Percentiles rank a stretch among this genome's conserved stretches.
Evolutionary conservation across 2,113 vertebrate genomes (phyloP).

Genomic region (Egretta garzetta): DNA sequence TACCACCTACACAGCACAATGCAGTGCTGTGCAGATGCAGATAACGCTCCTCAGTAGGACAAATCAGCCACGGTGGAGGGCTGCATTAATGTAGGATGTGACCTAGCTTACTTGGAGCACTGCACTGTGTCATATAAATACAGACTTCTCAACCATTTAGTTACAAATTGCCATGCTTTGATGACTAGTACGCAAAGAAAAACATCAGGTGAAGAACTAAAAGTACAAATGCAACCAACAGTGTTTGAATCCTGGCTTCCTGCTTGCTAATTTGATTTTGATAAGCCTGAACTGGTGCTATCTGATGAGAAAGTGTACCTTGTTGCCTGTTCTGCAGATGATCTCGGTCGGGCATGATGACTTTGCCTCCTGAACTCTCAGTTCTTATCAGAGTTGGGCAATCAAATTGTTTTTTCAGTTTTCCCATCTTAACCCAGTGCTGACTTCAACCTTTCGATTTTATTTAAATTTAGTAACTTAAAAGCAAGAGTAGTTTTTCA

Average conservation of each 20-base stretch:
- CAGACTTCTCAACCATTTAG: background rate
- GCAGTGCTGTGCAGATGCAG: background rate
- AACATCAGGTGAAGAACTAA: background rate
- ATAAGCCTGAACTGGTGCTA: background rate
- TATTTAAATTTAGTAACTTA: background rate
- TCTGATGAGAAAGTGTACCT: background rate
- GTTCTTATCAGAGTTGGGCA: background rate
- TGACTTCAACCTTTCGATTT: background rate
- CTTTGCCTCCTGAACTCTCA: background rate
- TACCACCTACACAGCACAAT: background rate
- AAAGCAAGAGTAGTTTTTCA: background rate
- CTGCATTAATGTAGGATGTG: background rate
- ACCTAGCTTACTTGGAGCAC: background rate
- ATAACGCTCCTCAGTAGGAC: background rate
- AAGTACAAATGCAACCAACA: background rate
- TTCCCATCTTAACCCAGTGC: background rate
- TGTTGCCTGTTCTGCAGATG: background rate
- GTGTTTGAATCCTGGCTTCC: background rate
- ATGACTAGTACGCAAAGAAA: background rate
- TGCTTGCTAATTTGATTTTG: conserved; percentile 23
- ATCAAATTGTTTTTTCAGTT: background rate
- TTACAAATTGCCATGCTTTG: background rate
- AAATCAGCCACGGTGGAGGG: fast-evolving
- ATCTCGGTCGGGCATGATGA: background rate
- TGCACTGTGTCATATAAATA: background rate